Evolutionary conservation across 1,140 invertebrate species (phyloP).

Genomic region (Atopsyche davidsoni): DNA sequence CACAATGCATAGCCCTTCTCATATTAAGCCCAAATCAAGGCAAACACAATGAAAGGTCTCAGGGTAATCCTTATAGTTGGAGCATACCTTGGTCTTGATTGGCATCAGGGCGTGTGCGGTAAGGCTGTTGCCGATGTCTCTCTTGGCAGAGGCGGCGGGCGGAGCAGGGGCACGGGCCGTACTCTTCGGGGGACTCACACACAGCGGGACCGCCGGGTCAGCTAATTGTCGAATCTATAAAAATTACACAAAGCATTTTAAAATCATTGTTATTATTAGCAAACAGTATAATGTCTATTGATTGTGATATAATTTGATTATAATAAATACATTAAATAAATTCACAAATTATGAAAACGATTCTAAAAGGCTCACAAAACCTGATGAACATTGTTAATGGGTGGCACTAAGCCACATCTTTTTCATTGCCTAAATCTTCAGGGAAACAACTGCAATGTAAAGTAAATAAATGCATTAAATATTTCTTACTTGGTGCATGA

Average conservation of each 20-base stretch:
- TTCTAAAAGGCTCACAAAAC: too few species aligned
- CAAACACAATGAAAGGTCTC: too few species aligned
- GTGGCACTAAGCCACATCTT: too few species aligned
- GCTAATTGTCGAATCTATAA: constrained; percentile 32
- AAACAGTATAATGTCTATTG: too few species aligned
- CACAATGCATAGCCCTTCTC: not conserved
- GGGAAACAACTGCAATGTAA: not conserved
- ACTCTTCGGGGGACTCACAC: constrained; percentile 37
- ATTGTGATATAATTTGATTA: too few species aligned
- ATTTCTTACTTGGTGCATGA: constrained; percentile 81
- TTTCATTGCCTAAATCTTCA: too few species aligned
- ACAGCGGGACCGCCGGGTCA: constrained; percentile 46
- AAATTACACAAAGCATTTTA: too few species aligned
- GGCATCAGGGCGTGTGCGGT: constrained; percentile 20
- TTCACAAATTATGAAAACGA: too few species aligned
- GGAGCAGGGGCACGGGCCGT: constrained; percentile 30
- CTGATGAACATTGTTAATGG: too few species aligned
- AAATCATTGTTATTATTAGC: too few species aligned
- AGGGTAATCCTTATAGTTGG: not conserved
- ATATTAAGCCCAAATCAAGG: not conserved
- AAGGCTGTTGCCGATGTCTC: constrained; percentile 18
- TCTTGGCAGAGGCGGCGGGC: constrained; percentile 17
- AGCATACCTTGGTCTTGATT: constrained; percentile 16
- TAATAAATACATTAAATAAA: too few species aligned
- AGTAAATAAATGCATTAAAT: constrained; percentile 3